A percentile compares a stretch with the other conserved stretches of the same genome.
These are phyloP conservation scores for Chamaetylas fuelleborni DNA, from an alignment of 2,113 vertebrate species.

Conservation along the genomic window DNA sequence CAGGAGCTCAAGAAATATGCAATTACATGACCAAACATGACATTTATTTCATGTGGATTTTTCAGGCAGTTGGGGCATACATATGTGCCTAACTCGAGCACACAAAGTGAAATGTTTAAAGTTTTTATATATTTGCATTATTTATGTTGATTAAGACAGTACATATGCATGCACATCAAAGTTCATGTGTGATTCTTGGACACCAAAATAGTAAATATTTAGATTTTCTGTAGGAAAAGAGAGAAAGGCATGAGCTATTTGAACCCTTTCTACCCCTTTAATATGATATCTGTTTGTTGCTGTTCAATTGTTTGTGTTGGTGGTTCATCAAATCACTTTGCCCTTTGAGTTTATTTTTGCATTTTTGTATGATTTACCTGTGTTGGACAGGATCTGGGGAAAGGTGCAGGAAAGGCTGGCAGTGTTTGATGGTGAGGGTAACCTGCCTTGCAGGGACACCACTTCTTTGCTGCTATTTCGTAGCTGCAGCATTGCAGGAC, in stretches of 20 bases:
- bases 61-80: background rate
- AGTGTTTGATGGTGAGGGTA: background rate
- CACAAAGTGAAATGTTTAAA: background rate
- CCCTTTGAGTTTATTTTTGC: background rate
- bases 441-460: background rate
- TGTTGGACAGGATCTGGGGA: background rate
- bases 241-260: background rate
- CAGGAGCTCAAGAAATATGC: background rate
- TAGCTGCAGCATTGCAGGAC: background rate
- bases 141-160: background rate
- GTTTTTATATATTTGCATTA: background rate
- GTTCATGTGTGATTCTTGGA: background rate
- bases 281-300: background rate
- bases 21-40: background rate
- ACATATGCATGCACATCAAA: background rate
- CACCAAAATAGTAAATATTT: background rate
- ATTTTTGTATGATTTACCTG: background rate
- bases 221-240: background rate
- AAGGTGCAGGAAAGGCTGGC: background rate
- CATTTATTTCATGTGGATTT: background rate
- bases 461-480: background rate
- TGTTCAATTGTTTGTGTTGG: background rate
- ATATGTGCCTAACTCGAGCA: background rate
- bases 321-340: background rate
- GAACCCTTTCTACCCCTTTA: background rate